These are phyloP conservation scores for Scelioninae gen. 1 DNA, from an alignment of 2,888 invertebrate species.

Conservation along the genomic window DNA sequence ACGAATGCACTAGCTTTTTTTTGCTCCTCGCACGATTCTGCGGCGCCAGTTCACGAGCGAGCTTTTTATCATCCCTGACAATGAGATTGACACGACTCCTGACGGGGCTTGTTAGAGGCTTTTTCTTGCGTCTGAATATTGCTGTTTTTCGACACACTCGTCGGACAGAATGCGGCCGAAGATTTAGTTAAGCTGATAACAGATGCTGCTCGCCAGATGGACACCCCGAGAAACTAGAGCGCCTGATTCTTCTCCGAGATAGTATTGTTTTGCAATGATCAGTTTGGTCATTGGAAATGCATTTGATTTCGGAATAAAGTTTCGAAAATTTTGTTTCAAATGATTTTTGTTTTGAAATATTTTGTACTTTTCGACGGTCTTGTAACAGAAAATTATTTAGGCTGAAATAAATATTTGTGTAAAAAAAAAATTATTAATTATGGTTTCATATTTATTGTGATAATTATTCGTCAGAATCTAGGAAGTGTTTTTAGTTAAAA, in stretches of 20 bases:
- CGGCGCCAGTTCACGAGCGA: constrained; percentile 5
- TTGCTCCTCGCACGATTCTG: constrained; percentile 19
- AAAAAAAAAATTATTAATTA: no score
- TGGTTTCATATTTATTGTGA: no score
- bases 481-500: no score
- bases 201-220: constrained; percentile 4
- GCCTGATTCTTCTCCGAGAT: constrained; percentile 16
- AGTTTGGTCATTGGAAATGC: constrained; percentile 8
- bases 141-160: constrained; percentile 49
- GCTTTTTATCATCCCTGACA: constrained; percentile 60
- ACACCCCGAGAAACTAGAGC: constrained; percentile 30
- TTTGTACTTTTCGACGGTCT: no score
- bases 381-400: no score
- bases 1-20: constrained; percentile 55
- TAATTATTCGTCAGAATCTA: no score
- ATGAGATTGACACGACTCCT: constrained; percentile 65
- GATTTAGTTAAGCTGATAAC: constrained; percentile 51
- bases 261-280: constrained; percentile 25
- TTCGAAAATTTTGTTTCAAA: no score
- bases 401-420: no score
- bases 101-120: constrained; percentile 62
- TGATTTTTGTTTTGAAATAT: no score
- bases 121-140: constrained; percentile 54
- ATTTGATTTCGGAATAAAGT: no score
- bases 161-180: constrained; percentile 13